phyloP scores from a whole-genome alignment of 1,140 invertebrate species.

The Psix sp. region DNA sequence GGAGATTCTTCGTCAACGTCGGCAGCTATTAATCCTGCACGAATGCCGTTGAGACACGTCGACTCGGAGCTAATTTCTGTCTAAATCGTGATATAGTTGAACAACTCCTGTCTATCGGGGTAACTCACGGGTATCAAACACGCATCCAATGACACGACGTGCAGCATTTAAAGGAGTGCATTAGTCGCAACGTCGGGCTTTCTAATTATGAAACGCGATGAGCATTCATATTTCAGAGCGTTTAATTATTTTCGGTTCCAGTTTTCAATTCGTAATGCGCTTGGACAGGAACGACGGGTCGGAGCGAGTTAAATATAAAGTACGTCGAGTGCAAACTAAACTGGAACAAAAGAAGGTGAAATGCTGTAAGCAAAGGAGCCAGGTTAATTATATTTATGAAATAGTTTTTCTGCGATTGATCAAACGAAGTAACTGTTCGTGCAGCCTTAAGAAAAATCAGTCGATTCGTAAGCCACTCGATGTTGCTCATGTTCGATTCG shows the following conservation, averaged over 20 bases:
- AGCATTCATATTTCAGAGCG: slow-evolving; percentile 9
- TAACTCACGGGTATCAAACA: slow-evolving; percentile 22
- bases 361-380: slow-evolving; percentile 2
- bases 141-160: slow-evolving; percentile 24
- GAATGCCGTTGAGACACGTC: slow-evolving; percentile 45
- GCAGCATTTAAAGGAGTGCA: slow-evolving; percentile 30
- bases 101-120: slow-evolving; percentile 22
- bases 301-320: too few species aligned
- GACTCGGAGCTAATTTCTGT: slow-evolving; percentile 50
- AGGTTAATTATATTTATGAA: slow-evolving; percentile 18
- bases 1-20: slow-evolving; percentile 56
- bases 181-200: slow-evolving; percentile 15
- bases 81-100: slow-evolving; percentile 40
- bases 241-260: slow-evolving; percentile 10
- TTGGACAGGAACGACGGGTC: background rate
- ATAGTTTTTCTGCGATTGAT: background rate
- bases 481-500: slow-evolving; percentile 18
- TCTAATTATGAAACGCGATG: slow-evolving; percentile 23
- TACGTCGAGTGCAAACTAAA: too few species aligned
- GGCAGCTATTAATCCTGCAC: slow-evolving; percentile 41
- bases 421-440: slow-evolving; percentile 1
- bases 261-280: slow-evolving; percentile 10
- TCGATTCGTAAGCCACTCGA: slow-evolving; percentile 15
- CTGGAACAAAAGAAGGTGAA: slow-evolving; percentile 6
- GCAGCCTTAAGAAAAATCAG: slow-evolving; percentile 5